Base-by-base conservation (phyloP, 2,797 vertebrate species). In the Denticeps clupeoides region DNA sequence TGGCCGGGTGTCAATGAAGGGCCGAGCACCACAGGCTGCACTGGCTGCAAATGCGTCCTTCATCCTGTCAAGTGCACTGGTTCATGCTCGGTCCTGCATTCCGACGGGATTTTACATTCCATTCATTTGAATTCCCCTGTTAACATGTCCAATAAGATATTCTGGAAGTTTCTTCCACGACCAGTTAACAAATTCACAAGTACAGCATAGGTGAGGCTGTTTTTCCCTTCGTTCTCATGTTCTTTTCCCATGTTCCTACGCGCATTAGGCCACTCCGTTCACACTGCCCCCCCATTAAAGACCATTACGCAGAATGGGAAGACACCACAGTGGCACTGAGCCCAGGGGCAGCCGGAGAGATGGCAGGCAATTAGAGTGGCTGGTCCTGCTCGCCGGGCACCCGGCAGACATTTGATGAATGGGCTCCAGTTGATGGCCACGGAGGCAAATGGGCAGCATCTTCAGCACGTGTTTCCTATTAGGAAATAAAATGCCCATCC, bases 261-360 rank as follows among this genome's bases (percentile, higher is more conserved):
- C 38, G 41, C 47, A 44, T 58, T 74, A 78, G 57, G 75, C 68
- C 65, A 67, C 47, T 75, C 72, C 55, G 71, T 66, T 68, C 65
- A 64, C 74, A 63, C 44, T 71, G 64, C 66, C 71, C 73, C 69
- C 69, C 64, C 72, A 72, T 78, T 63, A 56, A 68, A 67, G 71
- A 71, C 73, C 80, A 81, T 83, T 79, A 81, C 68, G 68, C 68
- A 67, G 71, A 78, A 80, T 67, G 72, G 75, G 68, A 75, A 72
- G 68, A 70, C 71, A 77, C 77, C 66, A 67, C 77, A 80, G 77
- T 73, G 72, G 73, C 62, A 63, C 72, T 74, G 58, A 66, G 72
- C 67, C 70, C 68, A 74, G 71, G 63, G 73, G 70, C 59, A 50
- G 69, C 70, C n/a, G 25, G 62, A 73, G 68, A 75, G 75, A 74